Conservation (phyloP, 2,797 vertebrate genomes). For the Nasua narica region DNA sequence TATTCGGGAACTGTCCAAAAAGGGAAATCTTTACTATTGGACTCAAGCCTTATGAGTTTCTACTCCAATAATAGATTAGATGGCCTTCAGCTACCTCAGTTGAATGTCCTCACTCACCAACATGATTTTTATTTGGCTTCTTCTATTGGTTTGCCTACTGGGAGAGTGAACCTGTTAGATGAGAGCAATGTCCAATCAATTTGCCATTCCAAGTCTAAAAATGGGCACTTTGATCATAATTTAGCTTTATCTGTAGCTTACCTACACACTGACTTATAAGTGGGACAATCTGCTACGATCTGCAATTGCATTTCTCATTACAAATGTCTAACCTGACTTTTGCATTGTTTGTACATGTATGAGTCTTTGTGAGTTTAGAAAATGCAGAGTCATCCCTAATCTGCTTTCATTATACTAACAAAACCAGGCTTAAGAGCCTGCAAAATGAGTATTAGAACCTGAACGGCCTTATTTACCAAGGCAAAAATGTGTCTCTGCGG, state of each 20-base stretch:
- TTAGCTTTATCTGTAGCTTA: not conserved
- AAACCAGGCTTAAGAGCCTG: not conserved
- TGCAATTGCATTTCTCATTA: not conserved
- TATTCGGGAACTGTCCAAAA: not conserved
- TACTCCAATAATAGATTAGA: not conserved
- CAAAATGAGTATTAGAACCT: not conserved
- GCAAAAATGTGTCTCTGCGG: not conserved
- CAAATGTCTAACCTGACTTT: not conserved
- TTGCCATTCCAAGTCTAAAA: not conserved
- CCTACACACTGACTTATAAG: not conserved
- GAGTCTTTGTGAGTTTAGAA: not conserved
- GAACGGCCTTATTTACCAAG: not conserved
- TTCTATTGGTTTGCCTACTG: not conserved
- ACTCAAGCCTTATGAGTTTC: not conserved
- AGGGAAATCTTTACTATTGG: not conserved
- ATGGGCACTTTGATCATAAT: not conserved
- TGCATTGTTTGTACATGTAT: not conserved
- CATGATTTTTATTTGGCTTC: not conserved
- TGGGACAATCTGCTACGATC: not conserved
- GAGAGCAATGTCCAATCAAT: not conserved
- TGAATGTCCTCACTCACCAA: not conserved
- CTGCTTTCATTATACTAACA: not conserved
- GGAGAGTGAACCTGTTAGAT: not conserved
- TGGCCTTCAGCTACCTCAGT: not conserved
- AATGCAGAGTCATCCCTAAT: not conserved